These are phyloP conservation scores for Bos taurus DNA, from an alignment of 2,113 vertebrate genomes.

Conservation along the genomic window ARS-UCD2.0 NC_037338.1:33120501-33121000, in stretches of 20 bases:
- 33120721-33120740: not conserved
- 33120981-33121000: not conserved
- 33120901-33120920: not conserved
- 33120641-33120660: not conserved
- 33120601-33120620: not conserved
- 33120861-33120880: not conserved
- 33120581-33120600: not conserved
- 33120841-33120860: not conserved
- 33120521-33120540: not conserved
- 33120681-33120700: not conserved
- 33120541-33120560: not conserved
- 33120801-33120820: not conserved
- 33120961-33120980: constrained; percentile 11
- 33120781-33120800: not conserved
- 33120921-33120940: not conserved
- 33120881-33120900: not conserved
- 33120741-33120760: not conserved
- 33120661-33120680: not conserved
- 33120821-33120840: not conserved
- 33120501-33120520: not conserved
- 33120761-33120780: not conserved
- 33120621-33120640: not conserved
- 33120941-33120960: not conserved
- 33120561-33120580: not conserved
- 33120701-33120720: not conserved